These are phyloP conservation scores for Chelmon rostratus DNA, from an alignment of 2,797 vertebrate species.

Conservation along the genomic window DNA sequence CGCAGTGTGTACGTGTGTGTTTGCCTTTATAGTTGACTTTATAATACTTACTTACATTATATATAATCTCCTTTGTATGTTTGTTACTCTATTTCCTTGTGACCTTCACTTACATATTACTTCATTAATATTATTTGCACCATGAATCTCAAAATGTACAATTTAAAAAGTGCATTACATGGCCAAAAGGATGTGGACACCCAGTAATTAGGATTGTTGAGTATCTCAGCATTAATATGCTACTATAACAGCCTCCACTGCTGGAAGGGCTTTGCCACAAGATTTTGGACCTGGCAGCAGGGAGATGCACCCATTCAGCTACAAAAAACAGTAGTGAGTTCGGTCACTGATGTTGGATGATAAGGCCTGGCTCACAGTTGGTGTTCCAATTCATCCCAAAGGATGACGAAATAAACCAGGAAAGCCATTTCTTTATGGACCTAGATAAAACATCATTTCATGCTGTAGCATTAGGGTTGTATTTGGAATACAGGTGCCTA, in stretches of 20 bases:
- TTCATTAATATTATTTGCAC: background rate
- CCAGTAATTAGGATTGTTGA: background rate
- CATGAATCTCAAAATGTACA: background rate
- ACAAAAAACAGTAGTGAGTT: background rate
- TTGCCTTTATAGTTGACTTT: constrained; percentile 16
- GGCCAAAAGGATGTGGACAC: background rate
- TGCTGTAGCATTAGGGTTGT: background rate
- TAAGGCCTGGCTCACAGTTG: background rate
- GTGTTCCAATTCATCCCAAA: constrained; percentile 9
- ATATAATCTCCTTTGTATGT: constrained; percentile 6
- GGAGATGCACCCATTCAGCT: constrained; percentile 18
- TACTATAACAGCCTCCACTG: background rate
- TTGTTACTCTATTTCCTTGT: constrained; percentile 10
- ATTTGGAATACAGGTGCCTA: background rate
- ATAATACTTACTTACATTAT: background rate
- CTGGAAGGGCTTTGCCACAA: constrained; percentile 1
- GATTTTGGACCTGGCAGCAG: background rate
- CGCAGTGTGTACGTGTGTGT: background rate
- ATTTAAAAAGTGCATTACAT: background rate
- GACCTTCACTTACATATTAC: constrained; percentile 6
- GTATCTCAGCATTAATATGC: background rate
- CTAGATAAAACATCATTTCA: background rate
- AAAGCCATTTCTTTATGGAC: background rate
- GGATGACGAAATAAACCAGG: background rate
- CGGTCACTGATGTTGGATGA: background rate